phyloP scores from a whole-genome alignment of 2,113 vertebrate species.

The Tragelaphus scriptus region DNA sequence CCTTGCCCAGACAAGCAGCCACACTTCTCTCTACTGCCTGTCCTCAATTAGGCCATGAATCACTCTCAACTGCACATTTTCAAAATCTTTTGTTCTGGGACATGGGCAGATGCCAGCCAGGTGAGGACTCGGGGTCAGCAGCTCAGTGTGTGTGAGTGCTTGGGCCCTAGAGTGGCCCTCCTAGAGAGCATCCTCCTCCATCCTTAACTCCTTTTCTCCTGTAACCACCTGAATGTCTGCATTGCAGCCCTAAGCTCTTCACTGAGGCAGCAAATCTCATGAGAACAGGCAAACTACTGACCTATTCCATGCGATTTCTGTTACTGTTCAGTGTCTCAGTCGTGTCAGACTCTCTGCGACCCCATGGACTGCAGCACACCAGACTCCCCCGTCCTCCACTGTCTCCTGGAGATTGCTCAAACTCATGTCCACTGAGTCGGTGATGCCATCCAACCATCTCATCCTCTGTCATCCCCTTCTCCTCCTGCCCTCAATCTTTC shows the following conservation, averaged over 20 bases:
- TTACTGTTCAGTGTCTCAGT: too few species aligned
- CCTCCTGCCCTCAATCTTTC: too few species aligned
- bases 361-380: too few species aligned
- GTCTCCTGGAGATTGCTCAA: too few species aligned
- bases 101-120: too few species aligned
- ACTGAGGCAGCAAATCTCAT: background rate
- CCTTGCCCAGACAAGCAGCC: background rate
- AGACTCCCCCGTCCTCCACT: too few species aligned
- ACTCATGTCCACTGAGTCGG: too few species aligned
- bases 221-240: background rate
- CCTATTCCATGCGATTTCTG: background rate
- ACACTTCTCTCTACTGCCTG: background rate
- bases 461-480: too few species aligned
- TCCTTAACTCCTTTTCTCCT: background rate
- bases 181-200: background rate
- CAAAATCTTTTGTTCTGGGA: background rate
- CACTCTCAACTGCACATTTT: background rate
- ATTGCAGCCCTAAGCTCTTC: background rate
- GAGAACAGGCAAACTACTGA: background rate
- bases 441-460: too few species aligned
- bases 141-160: background rate
- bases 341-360: too few species aligned
- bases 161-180: background rate
- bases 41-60: background rate
- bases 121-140: background rate